phyloP scores from a whole-genome alignment of 2,113 vertebrate species.

The Zosterops borbonicus region DNA sequence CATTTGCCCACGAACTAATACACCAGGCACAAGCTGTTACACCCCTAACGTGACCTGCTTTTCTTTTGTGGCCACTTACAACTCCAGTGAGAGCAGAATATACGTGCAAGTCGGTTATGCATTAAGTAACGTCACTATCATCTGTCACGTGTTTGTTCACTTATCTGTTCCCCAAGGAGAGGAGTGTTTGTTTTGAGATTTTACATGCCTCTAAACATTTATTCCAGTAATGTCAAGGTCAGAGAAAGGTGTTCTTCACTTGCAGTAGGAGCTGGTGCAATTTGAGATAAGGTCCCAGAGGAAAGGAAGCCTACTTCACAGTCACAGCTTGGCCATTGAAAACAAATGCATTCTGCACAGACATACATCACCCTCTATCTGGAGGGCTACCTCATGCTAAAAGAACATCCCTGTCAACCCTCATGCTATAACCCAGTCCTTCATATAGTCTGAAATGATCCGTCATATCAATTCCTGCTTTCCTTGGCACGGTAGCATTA shows the following conservation, averaged over 20 bases:
- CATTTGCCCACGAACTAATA: not conserved
- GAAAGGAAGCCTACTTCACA: not conserved
- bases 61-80: not conserved
- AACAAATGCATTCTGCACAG: not conserved
- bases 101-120: not conserved
- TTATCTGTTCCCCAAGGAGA: not conserved
- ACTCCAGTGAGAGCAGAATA: not conserved
- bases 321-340: not conserved
- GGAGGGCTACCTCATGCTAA: not conserved
- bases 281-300: not conserved
- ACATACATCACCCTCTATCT: not conserved
- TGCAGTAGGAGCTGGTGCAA: not conserved
- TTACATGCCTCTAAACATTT: not conserved
- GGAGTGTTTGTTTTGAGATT: not conserved
- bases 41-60: not conserved
- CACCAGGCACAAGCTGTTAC: not conserved
- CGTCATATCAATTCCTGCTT: not conserved
- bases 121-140: not conserved
- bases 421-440: not conserved
- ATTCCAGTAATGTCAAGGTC: constrained; percentile 13
- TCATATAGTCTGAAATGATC: not conserved
- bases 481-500: not conserved
- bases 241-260: constrained; percentile 4
- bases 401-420: not conserved
- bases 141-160: not conserved